Base-by-base conservation (phyloP, 2,888 invertebrate genomes). In the Latheticus oryzae region DNA sequence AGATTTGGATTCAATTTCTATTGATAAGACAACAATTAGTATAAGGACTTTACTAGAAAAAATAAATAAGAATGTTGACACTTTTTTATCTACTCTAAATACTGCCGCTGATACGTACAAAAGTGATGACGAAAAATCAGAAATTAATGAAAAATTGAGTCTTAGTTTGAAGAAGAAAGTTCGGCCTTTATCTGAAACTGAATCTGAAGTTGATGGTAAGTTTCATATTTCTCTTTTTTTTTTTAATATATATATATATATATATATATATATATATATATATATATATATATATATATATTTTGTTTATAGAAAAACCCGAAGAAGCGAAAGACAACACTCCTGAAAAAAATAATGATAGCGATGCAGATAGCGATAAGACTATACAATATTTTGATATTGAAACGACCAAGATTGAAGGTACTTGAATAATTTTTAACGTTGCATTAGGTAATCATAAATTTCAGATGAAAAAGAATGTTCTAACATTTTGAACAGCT, bases 311-410 rank as follows among this genome's bases (percentile, higher is more conserved):
- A n/a, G n/a, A n/a, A n/a, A n/a, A n/a, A n/a, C n/a, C n/a, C n/a
- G n/a, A n/a, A n/a, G n/a, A n/a, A n/a, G n/a, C n/a, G n/a, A n/a
- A n/a, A n/a, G 13, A 5, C 5, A 26, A 26, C 15, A 32, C 32
- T 32, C 5, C 16, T 32, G 28, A 26, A n/a, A 28, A 32, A 32
- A 12, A 28, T 28, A 12, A 28, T 1, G 28, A 5, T 8, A 28
- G 32, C 7, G 32, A 32, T 32, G 8, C 15, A 11, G 32, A 32
- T 32, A 32, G 32, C 16, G 11, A 32, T 7, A 32, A 32, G 12
- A 13, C 13, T 2, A 13, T 32, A 1, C n/a, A n/a, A n/a, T n/a
- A n/a, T n/a, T n/a, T n/a, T n/a, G n/a, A n/a, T n/a, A n/a, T n/a
- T n/a, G n/a, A n/a, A n/a, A n/a, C n/a, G n/a, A n/a, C n/a, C n/a